Evolutionary conservation across 2,113 vertebrate species (phyloP), one percentile per base, ranked within the genome.

Genomic region (Australoheros scitulus): DNA sequence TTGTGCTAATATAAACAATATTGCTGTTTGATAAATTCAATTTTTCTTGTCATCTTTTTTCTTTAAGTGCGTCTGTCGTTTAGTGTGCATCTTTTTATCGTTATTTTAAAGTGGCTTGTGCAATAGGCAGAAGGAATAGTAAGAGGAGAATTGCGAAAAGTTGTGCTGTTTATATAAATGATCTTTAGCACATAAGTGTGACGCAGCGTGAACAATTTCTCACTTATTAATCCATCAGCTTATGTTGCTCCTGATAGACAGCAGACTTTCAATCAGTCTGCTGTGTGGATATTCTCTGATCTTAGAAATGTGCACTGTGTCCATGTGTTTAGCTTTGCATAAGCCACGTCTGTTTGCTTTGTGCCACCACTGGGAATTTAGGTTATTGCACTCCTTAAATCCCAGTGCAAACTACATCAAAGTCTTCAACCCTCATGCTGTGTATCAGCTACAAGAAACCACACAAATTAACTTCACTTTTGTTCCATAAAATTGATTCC

Each of bases 401-500:
- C 84, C 79, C 68, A 82, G 68, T 63, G 75, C 72, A 89, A 86
- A 92, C 79, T 47, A 89, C 88, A 89, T 92, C 86, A 93, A 92
- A 85, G 89, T 88, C 80, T 77, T 87, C 29, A 61, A 90, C 72
- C 81, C 86, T 82, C 70, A 41, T 57, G 24, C 38, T 77, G 41
- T 75, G 59, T 76, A 88, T 83, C 72, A 78, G 61, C 76, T 29
- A 5, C 55, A 70, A 83, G 61, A 64, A 88, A 87, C 80, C 86
- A 78, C 84, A 91, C 74, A 90, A 76, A 91, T 86, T 77, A 89
- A 89, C 89, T 88, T 84, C 59, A 85, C 91, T 92, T 75, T 58
- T 72, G 87, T 91, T 91, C 87, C 90, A 90, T 93, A 92, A 93
- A 93, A 81, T 5, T 52, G 57, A 94, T 91, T 92, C 83, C 91